These are phyloP conservation scores for Orientallactaga sibirica DNA, from an alignment of 2,797 vertebrate species.

Conservation along the genomic window DNA sequence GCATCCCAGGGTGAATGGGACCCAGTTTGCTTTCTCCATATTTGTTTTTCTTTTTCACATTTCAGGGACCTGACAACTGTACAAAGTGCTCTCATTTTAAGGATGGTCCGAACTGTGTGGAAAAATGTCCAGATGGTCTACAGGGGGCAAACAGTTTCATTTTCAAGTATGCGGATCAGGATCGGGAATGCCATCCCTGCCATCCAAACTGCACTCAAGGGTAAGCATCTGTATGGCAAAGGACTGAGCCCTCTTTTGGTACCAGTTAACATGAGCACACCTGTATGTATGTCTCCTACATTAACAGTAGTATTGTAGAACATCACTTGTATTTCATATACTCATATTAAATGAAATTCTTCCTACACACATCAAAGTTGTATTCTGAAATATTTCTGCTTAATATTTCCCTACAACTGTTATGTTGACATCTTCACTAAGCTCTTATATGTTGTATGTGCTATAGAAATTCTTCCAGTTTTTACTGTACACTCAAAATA, in stretches of 20 bases:
- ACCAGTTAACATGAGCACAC: neutral
- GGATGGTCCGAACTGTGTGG: constrained; percentile 98
- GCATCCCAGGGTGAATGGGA: neutral
- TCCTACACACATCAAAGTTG: neutral
- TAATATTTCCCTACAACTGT: neutral
- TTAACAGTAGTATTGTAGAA: neutral
- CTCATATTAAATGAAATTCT: constrained; percentile 11
- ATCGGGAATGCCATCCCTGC: constrained; percentile 96
- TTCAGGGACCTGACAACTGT: constrained; percentile 96
- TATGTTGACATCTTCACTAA: neutral
- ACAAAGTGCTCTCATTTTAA: constrained; percentile 97
- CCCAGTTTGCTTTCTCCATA: neutral
- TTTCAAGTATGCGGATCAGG: constrained; percentile 97
- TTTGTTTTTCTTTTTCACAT: constrained; percentile 33
- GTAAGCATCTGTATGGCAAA: constrained; percentile 88
- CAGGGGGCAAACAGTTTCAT: constrained; percentile 97
- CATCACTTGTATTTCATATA: neutral
- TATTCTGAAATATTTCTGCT: neutral
- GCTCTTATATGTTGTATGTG: neutral
- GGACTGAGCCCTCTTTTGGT: accelerated
- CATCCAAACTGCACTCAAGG: constrained; percentile 98
- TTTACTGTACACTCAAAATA: neutral
- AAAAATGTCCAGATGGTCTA: constrained; percentile 97
- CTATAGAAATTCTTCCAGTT: neutral
- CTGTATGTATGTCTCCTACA: accelerated